phyloP scores from a whole-genome alignment of 2,888 invertebrate genomes.

The Calliopum simillimum region DNA sequence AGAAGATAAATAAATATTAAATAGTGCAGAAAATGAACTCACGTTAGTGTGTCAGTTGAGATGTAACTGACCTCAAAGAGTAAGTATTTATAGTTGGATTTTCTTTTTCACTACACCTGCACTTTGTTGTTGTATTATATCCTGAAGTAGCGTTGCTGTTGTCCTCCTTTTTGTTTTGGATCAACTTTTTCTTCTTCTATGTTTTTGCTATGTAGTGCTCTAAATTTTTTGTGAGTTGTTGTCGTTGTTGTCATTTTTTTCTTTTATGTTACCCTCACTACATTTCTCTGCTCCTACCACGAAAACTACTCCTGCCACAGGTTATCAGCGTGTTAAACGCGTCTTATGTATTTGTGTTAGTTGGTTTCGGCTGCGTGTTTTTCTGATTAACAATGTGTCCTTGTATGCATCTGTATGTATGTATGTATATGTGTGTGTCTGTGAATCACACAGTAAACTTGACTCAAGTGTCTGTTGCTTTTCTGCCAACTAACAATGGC shows the following conservation, averaged over 20 bases:
- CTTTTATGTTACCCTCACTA: background rate
- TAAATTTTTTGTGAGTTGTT: background rate
- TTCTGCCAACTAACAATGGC: slow-evolving; percentile 19
- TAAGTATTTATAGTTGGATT: slow-evolving; percentile 13
- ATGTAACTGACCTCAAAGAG: slow-evolving; percentile 7
- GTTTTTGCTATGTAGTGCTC: background rate
- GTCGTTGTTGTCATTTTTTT: background rate
- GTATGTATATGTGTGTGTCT: slow-evolving; percentile 3
- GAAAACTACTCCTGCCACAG: background rate
- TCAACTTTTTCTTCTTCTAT: background rate
- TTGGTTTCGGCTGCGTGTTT: background rate
- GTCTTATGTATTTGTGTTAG: background rate
- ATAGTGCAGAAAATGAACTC: background rate
- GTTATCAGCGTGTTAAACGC: slow-evolving; percentile 6
- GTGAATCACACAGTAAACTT: slow-evolving; percentile 6
- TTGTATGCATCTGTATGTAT: slow-evolving; percentile 16
- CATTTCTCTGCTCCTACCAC: background rate
- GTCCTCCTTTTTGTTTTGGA: slow-evolving; percentile 19
- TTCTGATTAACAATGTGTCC: background rate
- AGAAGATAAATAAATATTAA: no score
- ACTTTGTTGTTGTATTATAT: background rate
- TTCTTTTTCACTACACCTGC: background rate
- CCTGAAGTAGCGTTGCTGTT: background rate
- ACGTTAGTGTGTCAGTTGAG: background rate
- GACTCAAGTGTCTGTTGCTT: slow-evolving; percentile 22